Percentiles rank a stretch among this genome's conserved stretches.
Evolutionary conservation across 2,888 invertebrate species (phyloP).

Genomic region (Hypselothyrea guttata): DNA sequence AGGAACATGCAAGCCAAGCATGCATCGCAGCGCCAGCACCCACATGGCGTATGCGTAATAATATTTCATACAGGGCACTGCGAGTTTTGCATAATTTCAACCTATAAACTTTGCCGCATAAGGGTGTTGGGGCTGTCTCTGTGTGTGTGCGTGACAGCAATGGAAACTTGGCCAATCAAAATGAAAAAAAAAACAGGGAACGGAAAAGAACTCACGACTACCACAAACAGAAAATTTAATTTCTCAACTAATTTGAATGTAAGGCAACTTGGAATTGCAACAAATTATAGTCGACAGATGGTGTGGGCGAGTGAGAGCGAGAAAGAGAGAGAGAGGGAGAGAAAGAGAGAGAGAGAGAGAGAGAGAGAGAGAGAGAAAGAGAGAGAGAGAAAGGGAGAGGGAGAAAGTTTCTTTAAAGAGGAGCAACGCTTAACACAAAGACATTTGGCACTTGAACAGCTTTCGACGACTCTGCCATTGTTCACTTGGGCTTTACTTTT

Average conservation of each 20-base stretch:
- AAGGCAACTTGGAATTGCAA: constrained; percentile 58
- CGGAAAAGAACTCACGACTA: constrained; percentile 18
- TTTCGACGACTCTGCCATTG: constrained; percentile 49
- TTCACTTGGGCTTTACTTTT: constrained; percentile 54
- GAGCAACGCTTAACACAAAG: constrained; percentile 39
- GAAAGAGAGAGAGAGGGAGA: not conserved
- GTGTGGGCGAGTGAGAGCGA: not conserved
- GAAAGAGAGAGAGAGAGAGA: not conserved
- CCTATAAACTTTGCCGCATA: constrained; percentile 69
- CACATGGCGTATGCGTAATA: constrained; percentile 68
- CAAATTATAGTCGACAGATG: constrained; percentile 47
- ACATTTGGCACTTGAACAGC: constrained; percentile 66
- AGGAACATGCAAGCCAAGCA: constrained; percentile 42
- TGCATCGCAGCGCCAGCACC: constrained; percentile 15
- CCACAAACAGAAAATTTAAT: constrained; percentile 61
- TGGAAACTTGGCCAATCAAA: constrained; percentile 43
- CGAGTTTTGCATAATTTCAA: constrained; percentile 73
- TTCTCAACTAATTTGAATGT: constrained; percentile 64
- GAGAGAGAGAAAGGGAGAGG: not conserved
- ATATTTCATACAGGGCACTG: constrained; percentile 50
- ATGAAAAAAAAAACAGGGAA: constrained; percentile 29
- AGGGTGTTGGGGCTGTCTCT: constrained; percentile 14
- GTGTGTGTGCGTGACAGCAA: constrained; percentile 10
- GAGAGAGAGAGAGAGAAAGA: not conserved
- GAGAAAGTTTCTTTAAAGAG: constrained; percentile 10